Conservation (phyloP, 2,888 invertebrate genomes). For the Callyntrura sp. region DNA sequence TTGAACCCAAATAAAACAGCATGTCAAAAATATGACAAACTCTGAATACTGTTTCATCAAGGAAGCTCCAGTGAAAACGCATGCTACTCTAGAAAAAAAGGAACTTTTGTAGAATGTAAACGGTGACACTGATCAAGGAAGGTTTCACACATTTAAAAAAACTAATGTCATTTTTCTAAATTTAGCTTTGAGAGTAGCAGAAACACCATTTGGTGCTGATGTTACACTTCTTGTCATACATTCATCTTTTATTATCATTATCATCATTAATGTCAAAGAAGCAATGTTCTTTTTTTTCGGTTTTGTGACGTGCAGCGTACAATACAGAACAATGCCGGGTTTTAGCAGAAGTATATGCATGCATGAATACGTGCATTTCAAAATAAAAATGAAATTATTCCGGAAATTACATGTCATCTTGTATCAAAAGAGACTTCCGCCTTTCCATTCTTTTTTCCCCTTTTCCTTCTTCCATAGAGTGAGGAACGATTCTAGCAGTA, state of each 20-base stretch:
- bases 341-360: background rate
- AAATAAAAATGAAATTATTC: conserved; percentile 74
- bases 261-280: conserved; percentile 18
- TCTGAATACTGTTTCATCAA: conserved; percentile 8
- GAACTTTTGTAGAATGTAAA: background rate
- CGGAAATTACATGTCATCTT: conserved; percentile 80
- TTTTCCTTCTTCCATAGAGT: conserved; percentile 46
- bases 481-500: background rate
- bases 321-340: background rate
- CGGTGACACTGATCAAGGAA: background rate
- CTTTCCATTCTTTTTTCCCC: conserved; percentile 64
- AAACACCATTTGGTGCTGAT: conserved; percentile 10
- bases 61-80: background rate
- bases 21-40: conserved; percentile 7
- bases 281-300: background rate
- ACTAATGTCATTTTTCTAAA: conserved; percentile 35
- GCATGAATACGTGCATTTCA: conserved; percentile 50
- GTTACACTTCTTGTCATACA: background rate
- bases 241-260: conserved; percentile 19
- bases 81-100: no score
- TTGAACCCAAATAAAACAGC: background rate
- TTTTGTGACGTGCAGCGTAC: background rate
- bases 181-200: background rate
- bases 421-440: conserved; percentile 75
- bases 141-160: background rate